phyloP scores from a whole-genome alignment of 2,113 vertebrate genomes.

The Synchiropus splendidus region DNA sequence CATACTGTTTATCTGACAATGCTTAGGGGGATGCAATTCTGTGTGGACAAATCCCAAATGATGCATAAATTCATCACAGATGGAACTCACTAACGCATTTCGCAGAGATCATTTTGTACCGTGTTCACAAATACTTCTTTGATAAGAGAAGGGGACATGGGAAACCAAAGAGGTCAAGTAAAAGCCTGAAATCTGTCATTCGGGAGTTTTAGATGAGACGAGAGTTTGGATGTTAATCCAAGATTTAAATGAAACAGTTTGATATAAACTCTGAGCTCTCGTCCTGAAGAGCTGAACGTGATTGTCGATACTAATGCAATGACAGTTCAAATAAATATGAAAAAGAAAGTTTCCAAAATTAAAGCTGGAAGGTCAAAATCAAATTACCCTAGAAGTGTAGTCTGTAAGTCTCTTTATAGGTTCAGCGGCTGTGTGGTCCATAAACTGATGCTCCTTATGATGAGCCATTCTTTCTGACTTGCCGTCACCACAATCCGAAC shows the following conservation, averaged over 20 bases:
- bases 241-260: neutral
- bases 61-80: too few relatives aligned
- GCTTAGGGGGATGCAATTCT: too few relatives aligned
- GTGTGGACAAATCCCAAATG: too few relatives aligned
- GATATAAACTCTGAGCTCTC: conserved; percentile 28
- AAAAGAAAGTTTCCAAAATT: conserved; percentile 49
- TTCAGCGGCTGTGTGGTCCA: conserved; percentile 83
- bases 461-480: conserved; percentile 94
- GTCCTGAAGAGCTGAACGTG: conserved; percentile 11
- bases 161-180: too few relatives aligned
- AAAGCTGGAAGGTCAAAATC: conserved; percentile 34
- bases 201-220: too few relatives aligned
- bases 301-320: conserved; percentile 7
- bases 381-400: conserved; percentile 18
- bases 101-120: too few relatives aligned
- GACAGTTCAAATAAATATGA: conserved; percentile 48
- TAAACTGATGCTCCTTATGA: conserved; percentile 89
- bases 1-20: too few relatives aligned
- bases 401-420: conserved; percentile 54
- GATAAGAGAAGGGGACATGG: too few relatives aligned
- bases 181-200: too few relatives aligned
- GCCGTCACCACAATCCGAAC: conserved; percentile 88
- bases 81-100: too few relatives aligned
- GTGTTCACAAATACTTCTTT: too few relatives aligned
- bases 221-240: too few relatives aligned